Evolutionary conservation across 2,797 vertebrate species (phyloP), one percentile per base, ranked within the genome.

Genomic region (Bradypodion pumilum): DNA sequence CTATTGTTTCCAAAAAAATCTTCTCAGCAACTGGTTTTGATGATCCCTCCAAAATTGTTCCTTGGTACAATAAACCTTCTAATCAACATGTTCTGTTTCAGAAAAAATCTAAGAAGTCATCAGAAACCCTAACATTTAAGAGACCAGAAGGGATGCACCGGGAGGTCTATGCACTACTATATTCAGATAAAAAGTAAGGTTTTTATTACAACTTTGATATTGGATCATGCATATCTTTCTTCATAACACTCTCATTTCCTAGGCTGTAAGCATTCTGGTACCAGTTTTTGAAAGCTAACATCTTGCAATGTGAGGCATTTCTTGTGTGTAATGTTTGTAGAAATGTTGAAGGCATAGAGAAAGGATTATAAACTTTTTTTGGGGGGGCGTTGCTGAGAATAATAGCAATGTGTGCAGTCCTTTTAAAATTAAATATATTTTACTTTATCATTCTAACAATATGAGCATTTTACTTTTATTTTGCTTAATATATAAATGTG

Each of bases 121-220:
- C 98, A 0, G 99, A 99, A 95, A 98, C 98, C 0, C 84, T 99
- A 92, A 99, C 98, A 0, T 99, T 99, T 93, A 99, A 99, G 94
- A 98, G 99, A 86, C 99, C 99, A 0, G 99, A 99, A 93, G 99
- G 99, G 86, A 99, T 99, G 99, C 98, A 99, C 95, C 94, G 99
- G 90, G 99, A 99, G 88, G 99, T 99, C 91, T 99, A 99, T 80
- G 99, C 99, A 1, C 95, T 99, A 82, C 97, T 99, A 19, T 99
- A 99, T 92, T 99, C 99, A 63, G 97, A 97, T 92, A 97, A 97
- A 92, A 97, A 97, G 97, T 96, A 96, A 95, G 95, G 35, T 21
- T 68, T 44, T 69, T 75, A 21, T 42, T 52, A 68, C 35, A 59
- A 29, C 13, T 13, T 56, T 74, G 29, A 13, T 65, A 21, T 1